Evolutionary conservation across 2,113 vertebrate species (phyloP).

Genomic region (Carassius auratus): DNA sequence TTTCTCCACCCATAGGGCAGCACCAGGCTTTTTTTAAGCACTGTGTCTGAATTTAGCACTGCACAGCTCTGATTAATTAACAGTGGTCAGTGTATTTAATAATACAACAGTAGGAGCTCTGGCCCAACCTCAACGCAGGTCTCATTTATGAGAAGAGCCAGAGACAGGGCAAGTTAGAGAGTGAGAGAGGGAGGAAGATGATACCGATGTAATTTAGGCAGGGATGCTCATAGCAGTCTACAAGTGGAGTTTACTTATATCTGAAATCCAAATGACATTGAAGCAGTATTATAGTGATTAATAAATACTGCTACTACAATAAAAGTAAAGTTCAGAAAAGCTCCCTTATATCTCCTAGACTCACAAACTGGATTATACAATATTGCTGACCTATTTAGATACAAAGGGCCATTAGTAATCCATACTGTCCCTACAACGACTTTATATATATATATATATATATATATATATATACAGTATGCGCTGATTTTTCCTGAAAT

Average conservation of each 20-base stretch:
- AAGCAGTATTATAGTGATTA: too few species aligned
- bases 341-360: neutral
- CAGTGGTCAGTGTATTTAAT: slow-evolving; percentile 54
- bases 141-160: slow-evolving; percentile 23
- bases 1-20: slow-evolving; percentile 17
- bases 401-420: too few species aligned
- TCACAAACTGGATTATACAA: neutral
- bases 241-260: neutral
- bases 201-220: neutral
- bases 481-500: too few species aligned
- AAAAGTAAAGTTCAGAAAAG: neutral
- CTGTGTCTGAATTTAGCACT: slow-evolving; percentile 40
- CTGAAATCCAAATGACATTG: neutral
- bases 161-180: slow-evolving; percentile 8
- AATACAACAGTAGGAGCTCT: slow-evolving; percentile 23
- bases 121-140: slow-evolving; percentile 4
- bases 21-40: neutral
- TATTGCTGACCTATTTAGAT: neutral
- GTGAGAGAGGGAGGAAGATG: neutral
- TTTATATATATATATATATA: too few species aligned
- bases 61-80: slow-evolving; percentile 50
- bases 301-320: neutral
- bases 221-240: neutral
- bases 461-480: too few species aligned
- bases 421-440: neutral